Conservation (phyloP, 2,888 invertebrate species). For the Unio delphinus region DNA sequence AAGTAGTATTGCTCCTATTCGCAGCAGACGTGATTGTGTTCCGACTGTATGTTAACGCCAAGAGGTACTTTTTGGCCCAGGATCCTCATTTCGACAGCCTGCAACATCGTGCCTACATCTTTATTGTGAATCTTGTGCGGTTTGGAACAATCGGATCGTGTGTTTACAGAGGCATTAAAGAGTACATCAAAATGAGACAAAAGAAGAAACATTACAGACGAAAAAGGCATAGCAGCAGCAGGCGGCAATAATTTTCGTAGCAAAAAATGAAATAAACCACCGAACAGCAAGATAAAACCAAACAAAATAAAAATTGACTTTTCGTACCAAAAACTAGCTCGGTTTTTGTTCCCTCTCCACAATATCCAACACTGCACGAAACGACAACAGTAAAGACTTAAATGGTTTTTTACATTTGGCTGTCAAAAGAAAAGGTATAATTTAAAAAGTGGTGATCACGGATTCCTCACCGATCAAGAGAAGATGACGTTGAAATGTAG, state of each 20-base stretch:
- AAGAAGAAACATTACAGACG: background rate
- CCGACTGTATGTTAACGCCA: background rate
- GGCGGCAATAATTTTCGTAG: background rate
- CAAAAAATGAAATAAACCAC: too few relatives aligned
- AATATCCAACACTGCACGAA: too few relatives aligned
- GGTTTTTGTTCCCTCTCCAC: too few relatives aligned
- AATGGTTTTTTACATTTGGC: too few relatives aligned
- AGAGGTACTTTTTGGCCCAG: background rate
- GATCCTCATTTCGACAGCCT: background rate
- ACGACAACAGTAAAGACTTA: too few relatives aligned
- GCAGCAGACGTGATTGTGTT: constrained; percentile 2
- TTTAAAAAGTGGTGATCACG: too few relatives aligned
- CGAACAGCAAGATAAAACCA: too few relatives aligned
- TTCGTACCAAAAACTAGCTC: too few relatives aligned
- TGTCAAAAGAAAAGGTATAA: too few relatives aligned
- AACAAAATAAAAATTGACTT: too few relatives aligned
- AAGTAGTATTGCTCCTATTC: background rate
- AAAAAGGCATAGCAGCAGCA: background rate
- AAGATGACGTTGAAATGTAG: too few relatives aligned
- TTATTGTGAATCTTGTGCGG: constrained; percentile 4
- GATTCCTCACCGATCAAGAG: too few relatives aligned
- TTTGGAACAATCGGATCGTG: background rate
- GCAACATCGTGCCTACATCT: constrained; percentile 5
- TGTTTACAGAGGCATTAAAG: background rate
- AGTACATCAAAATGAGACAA: background rate